Evolutionary conservation across 2,888 invertebrate genomes (phyloP).

Genomic region (Syritta pipiens): DNA sequence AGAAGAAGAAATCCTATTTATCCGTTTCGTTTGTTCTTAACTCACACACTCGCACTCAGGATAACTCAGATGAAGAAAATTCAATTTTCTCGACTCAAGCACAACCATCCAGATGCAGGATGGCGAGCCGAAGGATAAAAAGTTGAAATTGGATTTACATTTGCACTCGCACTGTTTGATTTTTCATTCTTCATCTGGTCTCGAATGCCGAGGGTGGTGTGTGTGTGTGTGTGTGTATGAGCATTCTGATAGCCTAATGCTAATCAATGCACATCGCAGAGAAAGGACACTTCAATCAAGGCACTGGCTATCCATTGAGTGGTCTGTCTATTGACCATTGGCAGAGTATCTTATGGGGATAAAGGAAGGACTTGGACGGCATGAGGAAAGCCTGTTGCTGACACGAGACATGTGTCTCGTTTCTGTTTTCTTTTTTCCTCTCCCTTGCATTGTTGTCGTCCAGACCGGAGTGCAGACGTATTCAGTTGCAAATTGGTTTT

Average conservation of each 20-base stretch:
- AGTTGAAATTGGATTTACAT: slow-evolving; percentile 59
- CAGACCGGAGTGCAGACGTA: neutral
- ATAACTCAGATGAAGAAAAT: slow-evolving; percentile 49
- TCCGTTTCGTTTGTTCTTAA: slow-evolving; percentile 48
- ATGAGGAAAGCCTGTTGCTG: slow-evolving; percentile 52
- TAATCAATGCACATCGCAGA: slow-evolving; percentile 51
- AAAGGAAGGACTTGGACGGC: slow-evolving; percentile 18
- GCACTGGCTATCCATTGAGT: neutral
- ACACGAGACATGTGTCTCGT: slow-evolving; percentile 24
- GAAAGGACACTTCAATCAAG: slow-evolving; percentile 31
- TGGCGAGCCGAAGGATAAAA: slow-evolving; percentile 5
- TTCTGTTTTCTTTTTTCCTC: slow-evolving; percentile 5
- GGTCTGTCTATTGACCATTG: slow-evolving; percentile 29
- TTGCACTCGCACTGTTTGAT: slow-evolving; percentile 47
- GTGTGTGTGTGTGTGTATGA: neutral
- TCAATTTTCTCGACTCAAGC: slow-evolving; percentile 56
- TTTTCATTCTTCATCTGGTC: slow-evolving; percentile 44
- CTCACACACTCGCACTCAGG: slow-evolving; percentile 4
- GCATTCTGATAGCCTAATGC: slow-evolving; percentile 44
- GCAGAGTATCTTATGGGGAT: slow-evolving; percentile 23
- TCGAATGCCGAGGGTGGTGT: slow-evolving; percentile 14
- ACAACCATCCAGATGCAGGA: neutral
- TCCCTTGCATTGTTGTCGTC: neutral
- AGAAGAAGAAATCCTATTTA: slow-evolving; percentile 41
- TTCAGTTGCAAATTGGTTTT: slow-evolving; percentile 42